A percentile compares a stretch with the other conserved stretches of the same genome.
Conservation (phyloP, 1,140 invertebrate species). For the Phenacoccus solenopsis region DNA sequence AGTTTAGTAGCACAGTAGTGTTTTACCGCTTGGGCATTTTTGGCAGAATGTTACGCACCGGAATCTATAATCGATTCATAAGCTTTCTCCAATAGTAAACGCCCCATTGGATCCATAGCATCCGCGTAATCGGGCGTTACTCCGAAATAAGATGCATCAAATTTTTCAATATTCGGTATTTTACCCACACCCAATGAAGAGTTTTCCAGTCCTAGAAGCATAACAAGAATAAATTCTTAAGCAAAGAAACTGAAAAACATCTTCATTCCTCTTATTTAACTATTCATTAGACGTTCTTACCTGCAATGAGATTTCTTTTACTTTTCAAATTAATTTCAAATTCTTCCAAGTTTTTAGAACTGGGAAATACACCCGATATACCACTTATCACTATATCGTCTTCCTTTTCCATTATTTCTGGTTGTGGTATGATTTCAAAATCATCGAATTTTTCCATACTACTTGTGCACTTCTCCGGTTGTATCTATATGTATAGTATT, state of each 20-base stretch:
- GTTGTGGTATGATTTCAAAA: background rate
- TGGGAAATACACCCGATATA: constrained; percentile 47
- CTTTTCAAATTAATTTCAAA: constrained; percentile 43
- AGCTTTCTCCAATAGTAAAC: constrained; percentile 80
- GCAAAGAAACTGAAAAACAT: background rate
- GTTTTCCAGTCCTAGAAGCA: background rate
- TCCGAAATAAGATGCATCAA: constrained; percentile 70
- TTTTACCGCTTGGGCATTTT: too few species aligned
- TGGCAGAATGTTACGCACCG: constrained; percentile 43
- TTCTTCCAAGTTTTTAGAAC: constrained; percentile 44
- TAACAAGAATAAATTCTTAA: background rate
- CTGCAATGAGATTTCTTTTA: constrained; percentile 47
- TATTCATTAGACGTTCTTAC: constrained; percentile 33
- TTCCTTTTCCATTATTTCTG: constrained; percentile 11
- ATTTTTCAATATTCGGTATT: constrained; percentile 62
- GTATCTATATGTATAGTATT: too few species aligned
- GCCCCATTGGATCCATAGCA: constrained; percentile 86
- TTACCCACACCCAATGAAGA: constrained; percentile 58
- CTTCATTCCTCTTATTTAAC: too few species aligned
- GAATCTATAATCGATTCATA: constrained; percentile 91
- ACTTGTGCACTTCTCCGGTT: too few species aligned
- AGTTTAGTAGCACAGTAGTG: too few species aligned
- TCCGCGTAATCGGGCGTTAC: constrained; percentile 70
- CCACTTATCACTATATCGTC: constrained; percentile 44
- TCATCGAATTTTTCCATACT: background rate